Base-by-base conservation (phyloP, 2,797 vertebrate genomes). In the Spea hammondii region DNA sequence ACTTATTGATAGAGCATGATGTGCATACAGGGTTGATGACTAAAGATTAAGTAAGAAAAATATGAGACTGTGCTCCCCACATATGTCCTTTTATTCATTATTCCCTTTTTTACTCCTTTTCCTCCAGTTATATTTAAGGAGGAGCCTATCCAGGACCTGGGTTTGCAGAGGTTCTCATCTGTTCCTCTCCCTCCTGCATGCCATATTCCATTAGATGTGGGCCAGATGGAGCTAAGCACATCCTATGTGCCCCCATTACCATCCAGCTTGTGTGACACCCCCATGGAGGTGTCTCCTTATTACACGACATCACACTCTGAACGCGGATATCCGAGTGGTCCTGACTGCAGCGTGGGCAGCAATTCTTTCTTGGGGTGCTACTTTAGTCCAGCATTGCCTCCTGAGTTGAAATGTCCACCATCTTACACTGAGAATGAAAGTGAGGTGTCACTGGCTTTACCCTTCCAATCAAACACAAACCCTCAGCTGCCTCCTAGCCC, bases 91-190 rank as follows among this genome's bases (percentile, higher is more conserved):
- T 32, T 60, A n/a, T 44, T 32, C 65, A 54, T 78, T 72, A 79
- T 73, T 32, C 44, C 14, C 68, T 46, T 6, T 14, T 10, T 57
- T 50, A 11, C 5, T 66, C 51, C 12, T n/a, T 44, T 77, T 48
- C 45, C 51, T 72, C 44, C 80, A 97, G 95, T 94, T 79, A 93
- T 96, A 90, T 96, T 95, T 86, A 96, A 96, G 87, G 95, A 96
- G 84, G 94, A 96, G 75, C 94, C 89, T 4, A 70, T 84, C 9
- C 82, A 79, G 0, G 88, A 88, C 4, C 79, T 87, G 9, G 82
- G 86, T 51, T 84, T 86, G 59, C 86, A 67, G 11, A 80, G 84
- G 47, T 88, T 87, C 75, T 76, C 87, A 45, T 85, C 86, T n/a
- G 59, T 83, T 46, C 70, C 88, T 0, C 84, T 77, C 1, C 59